Conservation (phyloP, 2,888 invertebrate genomes). For the Caenorhabditis angaria region DNA sequence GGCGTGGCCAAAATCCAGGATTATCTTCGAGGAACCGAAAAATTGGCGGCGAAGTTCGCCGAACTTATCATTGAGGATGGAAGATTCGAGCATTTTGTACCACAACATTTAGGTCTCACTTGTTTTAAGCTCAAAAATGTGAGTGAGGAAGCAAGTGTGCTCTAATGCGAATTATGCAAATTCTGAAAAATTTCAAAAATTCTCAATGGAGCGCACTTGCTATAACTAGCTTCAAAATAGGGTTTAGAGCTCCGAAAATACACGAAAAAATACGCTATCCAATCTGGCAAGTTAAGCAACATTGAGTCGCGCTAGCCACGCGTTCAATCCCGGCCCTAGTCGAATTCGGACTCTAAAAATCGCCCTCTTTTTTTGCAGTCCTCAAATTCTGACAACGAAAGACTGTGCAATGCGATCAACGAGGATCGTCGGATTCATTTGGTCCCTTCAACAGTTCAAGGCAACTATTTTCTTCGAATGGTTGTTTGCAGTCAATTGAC, state of each 20-base stretch:
- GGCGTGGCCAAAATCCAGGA: slow-evolving; percentile 90
- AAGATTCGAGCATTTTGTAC: slow-evolving; percentile 84
- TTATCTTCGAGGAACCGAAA: slow-evolving; percentile 83
- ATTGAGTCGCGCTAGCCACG: too few species aligned
- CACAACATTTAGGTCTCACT: slow-evolving; percentile 89
- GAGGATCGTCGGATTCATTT: slow-evolving; percentile 75
- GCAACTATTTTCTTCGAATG: slow-evolving; percentile 74
- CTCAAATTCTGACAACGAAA: slow-evolving; percentile 73
- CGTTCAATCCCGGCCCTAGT: too few species aligned
- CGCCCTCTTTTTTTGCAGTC: slow-evolving; percentile 62
- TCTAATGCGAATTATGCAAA: too few species aligned
- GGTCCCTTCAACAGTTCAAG: slow-evolving; percentile 73
- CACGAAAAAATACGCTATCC: too few species aligned
- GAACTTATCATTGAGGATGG: slow-evolving; percentile 79
- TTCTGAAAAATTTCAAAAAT: too few species aligned
- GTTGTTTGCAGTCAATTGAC: slow-evolving; percentile 74
- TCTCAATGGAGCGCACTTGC: too few species aligned
- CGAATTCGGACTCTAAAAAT: neutral
- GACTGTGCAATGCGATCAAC: slow-evolving; percentile 73
- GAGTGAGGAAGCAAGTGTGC: too few species aligned
- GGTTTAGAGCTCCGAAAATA: too few species aligned
- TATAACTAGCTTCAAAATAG: too few species aligned
- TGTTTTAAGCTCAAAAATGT: slow-evolving; percentile 85
- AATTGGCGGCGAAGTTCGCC: slow-evolving; percentile 83
- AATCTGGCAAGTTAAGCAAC: too few species aligned